Evolutionary conservation across 2,797 vertebrate species (phyloP).

Genomic region (Pipistrellus kuhlii): DNA sequence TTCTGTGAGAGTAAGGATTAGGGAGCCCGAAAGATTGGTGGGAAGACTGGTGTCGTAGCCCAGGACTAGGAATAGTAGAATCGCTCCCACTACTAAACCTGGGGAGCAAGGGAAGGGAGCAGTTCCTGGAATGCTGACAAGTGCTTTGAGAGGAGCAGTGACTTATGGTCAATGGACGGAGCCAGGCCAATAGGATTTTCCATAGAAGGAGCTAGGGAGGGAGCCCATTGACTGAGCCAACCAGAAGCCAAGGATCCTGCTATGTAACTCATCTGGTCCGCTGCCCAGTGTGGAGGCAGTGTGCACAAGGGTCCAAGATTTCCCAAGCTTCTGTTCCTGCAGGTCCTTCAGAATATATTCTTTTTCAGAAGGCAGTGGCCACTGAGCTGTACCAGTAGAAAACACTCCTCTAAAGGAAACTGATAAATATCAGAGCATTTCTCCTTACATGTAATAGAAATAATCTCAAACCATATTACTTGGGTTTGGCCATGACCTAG

Average conservation of each 20-base stretch:
- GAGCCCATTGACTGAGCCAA: neutral
- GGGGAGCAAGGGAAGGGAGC: neutral
- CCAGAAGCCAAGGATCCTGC: neutral
- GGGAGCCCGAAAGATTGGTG: neutral
- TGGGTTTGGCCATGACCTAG: slow-evolving; percentile 46
- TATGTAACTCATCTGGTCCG: neutral
- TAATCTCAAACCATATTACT: neutral
- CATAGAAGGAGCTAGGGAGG: neutral
- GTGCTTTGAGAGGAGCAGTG: neutral
- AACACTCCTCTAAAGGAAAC: neutral
- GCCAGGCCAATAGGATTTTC: neutral
- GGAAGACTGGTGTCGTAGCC: fast-evolving
- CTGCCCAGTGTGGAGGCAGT: neutral
- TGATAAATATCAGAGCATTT: slow-evolving; percentile 12
- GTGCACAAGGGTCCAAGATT: neutral
- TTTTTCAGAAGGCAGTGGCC: neutral
- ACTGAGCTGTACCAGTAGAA: neutral
- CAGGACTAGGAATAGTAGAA: neutral
- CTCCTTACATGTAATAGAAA: neutral
- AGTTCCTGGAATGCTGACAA: neutral
- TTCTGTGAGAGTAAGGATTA: neutral
- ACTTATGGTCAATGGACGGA: neutral
- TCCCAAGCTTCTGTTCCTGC: neutral
- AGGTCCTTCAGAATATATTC: neutral
- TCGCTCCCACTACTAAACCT: too few species aligned